Percentiles rank a stretch among this genome's conserved stretches.
Evolutionary conservation across 2,113 vertebrate species (phyloP).

Genomic region (Haliaeetus leucogaster): DNA sequence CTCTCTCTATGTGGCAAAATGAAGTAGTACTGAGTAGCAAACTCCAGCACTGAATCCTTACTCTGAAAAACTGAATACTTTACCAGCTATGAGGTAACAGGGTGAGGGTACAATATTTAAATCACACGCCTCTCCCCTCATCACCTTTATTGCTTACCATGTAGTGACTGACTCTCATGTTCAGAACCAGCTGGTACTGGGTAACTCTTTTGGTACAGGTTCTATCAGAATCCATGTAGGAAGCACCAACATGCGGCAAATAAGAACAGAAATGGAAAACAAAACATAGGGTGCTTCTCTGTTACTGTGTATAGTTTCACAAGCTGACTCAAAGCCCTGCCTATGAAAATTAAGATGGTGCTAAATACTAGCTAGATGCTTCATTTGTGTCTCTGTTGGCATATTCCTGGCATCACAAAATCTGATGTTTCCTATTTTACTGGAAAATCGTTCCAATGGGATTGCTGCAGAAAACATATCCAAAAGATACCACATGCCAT

Average conservation of each 20-base stretch:
- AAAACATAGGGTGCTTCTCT: not conserved
- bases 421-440: not conserved
- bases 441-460: not conserved
- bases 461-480: not conserved
- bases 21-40: not conserved
- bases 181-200: not conserved
- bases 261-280: not conserved
- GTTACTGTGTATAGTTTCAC: not conserved
- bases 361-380: not conserved
- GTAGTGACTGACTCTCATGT: not conserved
- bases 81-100: not conserved
- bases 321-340: not conserved
- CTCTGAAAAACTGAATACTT: not conserved
- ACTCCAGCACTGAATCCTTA: not conserved
- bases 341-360: not conserved
- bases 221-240: not conserved
- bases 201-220: not conserved
- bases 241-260: not conserved
- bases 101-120: not conserved
- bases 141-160: not conserved
- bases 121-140: fast-evolving
- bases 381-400: not conserved
- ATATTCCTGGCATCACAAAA: not conserved
- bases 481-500: not conserved
- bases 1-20: not conserved